A percentile compares a stretch with the other conserved stretches of the same genome.
Evolutionary conservation across 2,888 invertebrate genomes (phyloP).

Genomic region (Boloria selene): DNA sequence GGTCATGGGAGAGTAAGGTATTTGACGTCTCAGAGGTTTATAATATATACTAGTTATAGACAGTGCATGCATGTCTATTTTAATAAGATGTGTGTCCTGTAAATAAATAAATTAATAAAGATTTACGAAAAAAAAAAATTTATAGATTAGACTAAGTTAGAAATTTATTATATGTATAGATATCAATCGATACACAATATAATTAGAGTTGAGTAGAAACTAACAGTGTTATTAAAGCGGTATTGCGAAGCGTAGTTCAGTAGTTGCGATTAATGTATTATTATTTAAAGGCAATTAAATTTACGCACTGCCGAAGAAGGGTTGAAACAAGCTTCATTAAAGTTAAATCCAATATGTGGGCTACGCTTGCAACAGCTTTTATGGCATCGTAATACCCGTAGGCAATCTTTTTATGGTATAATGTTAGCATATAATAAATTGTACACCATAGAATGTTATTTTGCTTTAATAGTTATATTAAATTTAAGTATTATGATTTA

Average conservation of each 20-base stretch:
- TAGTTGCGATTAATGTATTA: constrained; percentile 21
- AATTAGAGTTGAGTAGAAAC: neutral
- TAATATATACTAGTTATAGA: too few species aligned
- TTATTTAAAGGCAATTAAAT: constrained; percentile 33
- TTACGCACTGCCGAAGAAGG: constrained; percentile 19
- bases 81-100: too few species aligned
- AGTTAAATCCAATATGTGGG: constrained; percentile 63
- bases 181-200: neutral
- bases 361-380: constrained; percentile 47
- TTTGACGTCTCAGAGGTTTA: too few species aligned
- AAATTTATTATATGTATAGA: too few species aligned
- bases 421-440: constrained; percentile 27
- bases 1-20: too few species aligned
- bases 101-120: too few species aligned
- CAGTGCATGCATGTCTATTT: too few species aligned
- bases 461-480: constrained; percentile 30
- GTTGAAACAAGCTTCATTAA: constrained; percentile 69
- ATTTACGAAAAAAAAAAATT: too few species aligned
- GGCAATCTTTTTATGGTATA: constrained; percentile 41
- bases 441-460: constrained; percentile 38
- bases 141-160: too few species aligned
- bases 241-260: constrained; percentile 23
- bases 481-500: neutral
- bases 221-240: constrained; percentile 17
- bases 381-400: constrained; percentile 45